These are phyloP conservation scores for Dissostichus mawsoni DNA, from an alignment of 2,113 vertebrate genomes.

Conservation along the genomic window DNA sequence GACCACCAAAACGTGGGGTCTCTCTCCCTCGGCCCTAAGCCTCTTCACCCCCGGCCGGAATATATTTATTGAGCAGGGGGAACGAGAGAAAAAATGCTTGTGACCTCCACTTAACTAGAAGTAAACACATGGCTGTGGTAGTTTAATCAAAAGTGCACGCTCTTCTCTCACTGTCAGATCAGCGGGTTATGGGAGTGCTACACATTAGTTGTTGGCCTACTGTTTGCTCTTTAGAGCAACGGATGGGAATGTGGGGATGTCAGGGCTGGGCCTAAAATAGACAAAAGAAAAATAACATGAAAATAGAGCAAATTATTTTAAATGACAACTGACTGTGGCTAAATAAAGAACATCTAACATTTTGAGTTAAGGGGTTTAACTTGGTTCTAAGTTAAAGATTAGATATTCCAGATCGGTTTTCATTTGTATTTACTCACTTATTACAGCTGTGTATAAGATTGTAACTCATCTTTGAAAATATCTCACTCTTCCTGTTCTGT, in stretches of 20 bases:
- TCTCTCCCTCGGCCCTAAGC: slow-evolving; percentile 70
- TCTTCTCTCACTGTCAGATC: slow-evolving; percentile 59
- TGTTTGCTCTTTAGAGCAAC: slow-evolving; percentile 15
- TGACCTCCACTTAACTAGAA: slow-evolving; percentile 81
- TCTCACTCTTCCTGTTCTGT: slow-evolving; percentile 14
- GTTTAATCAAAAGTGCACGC: slow-evolving; percentile 78
- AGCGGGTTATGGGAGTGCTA: slow-evolving; percentile 73
- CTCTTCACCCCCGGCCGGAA: slow-evolving; percentile 81
- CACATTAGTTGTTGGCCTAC: slow-evolving; percentile 50
- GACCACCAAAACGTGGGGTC: slow-evolving; percentile 91
- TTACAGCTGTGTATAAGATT: slow-evolving; percentile 19
- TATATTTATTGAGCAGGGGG: slow-evolving; percentile 77
- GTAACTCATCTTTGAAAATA: slow-evolving; percentile 40
- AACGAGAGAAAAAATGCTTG: slow-evolving; percentile 82
- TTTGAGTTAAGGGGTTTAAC: no score
- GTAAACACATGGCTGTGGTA: slow-evolving; percentile 78
- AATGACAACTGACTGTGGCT: no score
- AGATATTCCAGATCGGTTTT: slow-evolving; percentile 12
- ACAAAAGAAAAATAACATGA: background rate
- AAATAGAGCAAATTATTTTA: no score
- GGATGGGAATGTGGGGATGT: slow-evolving; percentile 24
- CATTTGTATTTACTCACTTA: slow-evolving; percentile 23
- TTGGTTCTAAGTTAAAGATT: slow-evolving; percentile 19
- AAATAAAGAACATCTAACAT: no score
- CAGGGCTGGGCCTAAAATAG: slow-evolving; percentile 2